Conservation (phyloP, 2,797 vertebrate genomes). For the Sylvilagus floridanus region DNA sequence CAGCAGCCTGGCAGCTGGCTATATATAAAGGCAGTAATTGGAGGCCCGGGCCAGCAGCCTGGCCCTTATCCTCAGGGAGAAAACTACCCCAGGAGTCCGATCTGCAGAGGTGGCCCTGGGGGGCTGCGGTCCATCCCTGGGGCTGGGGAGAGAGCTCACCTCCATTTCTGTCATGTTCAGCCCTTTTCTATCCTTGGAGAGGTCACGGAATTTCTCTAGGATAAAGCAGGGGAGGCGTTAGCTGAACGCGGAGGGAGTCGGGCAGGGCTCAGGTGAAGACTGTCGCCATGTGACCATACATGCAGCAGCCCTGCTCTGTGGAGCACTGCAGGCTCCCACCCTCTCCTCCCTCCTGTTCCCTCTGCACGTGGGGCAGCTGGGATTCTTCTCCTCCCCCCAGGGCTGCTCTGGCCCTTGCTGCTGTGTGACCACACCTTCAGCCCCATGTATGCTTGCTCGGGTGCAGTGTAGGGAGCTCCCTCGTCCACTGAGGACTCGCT, state of each 20-base stretch:
- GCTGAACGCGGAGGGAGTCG: no score
- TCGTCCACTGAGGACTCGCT: background rate
- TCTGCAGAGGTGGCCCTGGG: background rate
- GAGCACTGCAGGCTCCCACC: no score
- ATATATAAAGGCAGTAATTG: constrained; percentile 82
- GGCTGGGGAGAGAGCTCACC: constrained; percentile 80
- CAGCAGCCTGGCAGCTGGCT: constrained; percentile 74
- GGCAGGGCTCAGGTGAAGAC: no score
- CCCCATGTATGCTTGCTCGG: no score
- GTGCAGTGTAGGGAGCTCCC: background rate
- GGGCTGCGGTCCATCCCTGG: background rate
- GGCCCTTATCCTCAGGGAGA: constrained; percentile 55
- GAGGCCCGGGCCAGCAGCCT: background rate
- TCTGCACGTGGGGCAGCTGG: background rate
- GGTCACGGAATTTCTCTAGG: constrained; percentile 86
- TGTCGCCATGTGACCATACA: no score
- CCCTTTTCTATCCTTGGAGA: constrained; percentile 80
- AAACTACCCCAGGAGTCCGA: constrained; percentile 8
- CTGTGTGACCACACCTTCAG: no score
- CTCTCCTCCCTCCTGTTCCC: no score
- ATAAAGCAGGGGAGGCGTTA: constrained; percentile 37
- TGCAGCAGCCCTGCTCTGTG: no score
- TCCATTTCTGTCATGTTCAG: constrained; percentile 81
- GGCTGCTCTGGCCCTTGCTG: background rate
- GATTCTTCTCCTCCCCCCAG: background rate